Base-by-base conservation (phyloP, 1,140 invertebrate species). In the Asbolus verrucosus region DNA sequence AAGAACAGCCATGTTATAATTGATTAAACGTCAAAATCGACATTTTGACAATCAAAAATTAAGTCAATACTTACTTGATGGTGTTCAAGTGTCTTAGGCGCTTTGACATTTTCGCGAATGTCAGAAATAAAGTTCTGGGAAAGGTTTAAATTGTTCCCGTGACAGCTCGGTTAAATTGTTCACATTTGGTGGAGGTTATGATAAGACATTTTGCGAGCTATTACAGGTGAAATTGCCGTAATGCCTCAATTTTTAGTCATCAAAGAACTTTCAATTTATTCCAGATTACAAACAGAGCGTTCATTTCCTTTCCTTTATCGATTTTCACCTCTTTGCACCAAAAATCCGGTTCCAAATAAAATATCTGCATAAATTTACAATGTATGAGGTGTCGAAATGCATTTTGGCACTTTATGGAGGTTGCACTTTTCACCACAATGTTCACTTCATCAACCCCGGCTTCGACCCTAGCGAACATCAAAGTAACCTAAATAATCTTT, bases 311-410 rank as follows among this genome's bases (percentile, higher is more conserved):
- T 5, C 11, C 6, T 18, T 19, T 18, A 46, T 46, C 18, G 41
- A 46, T 46, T 46, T 46, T 46, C 21, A n/a, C 14, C 21, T 16
- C 18, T 46, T 46, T 18, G 21, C 18, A n/a, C 14, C 1, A 18
- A 46, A 46, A n/a, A 46, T n/a, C n/a, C n/a, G n/a, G n/a, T n/a
- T n/a, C n/a, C n/a, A n/a, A n/a, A n/a, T n/a, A n/a, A 46, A 46
- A 46, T 15, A 15, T 46, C 21, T 46, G 15, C 41, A 46, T 46
- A 46, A 46, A 46, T 46, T 46, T 46, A 18, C 41, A 46, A 19
- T 9, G 6, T 9, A 46, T 46, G 18, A 46, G 16, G 16, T 46
- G 41, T 46, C 41, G 16, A 54, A 54, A 24, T 54, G 46, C 46
- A 24, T 11, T n/a, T n/a, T n/a, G 6, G 9, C 27, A 30, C 4